Base-by-base conservation (phyloP, 2,888 invertebrate genomes). In the Bhutanitis thaidina region DNA sequence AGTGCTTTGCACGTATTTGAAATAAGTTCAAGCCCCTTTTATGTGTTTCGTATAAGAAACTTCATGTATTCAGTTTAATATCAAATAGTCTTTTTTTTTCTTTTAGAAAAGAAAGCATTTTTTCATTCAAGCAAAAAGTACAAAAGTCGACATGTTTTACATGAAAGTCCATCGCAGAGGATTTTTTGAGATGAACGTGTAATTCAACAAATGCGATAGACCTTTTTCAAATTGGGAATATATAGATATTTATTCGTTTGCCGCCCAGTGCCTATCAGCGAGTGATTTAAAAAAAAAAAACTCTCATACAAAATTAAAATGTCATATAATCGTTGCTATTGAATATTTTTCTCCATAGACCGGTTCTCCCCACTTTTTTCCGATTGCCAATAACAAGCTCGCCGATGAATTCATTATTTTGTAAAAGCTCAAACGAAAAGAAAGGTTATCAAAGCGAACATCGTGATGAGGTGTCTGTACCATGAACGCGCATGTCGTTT, bases 381-480 rank as follows among this genome's bases (percentile, higher is more conserved):
- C 47, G 15, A 46, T 51, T 47, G 52, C 14, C 43, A 38, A 15
- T 38, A 38, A 52, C 38, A 52, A 38, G 38, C 27, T 46, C 25
- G 39, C 38, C 32, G 38, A 52, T 43, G 52, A 52, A 43, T 52
- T 52, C 52, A 52, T 43, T 52, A 52, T 52, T 52, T 43, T 39
- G 32, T 39, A 27, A 30, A 43, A 35, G 38, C 47, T 16, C 43
- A 52, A 25, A 47, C 34, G 30, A 34, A 47, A 43, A 43, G 32
- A 43, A 32, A 37, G 47, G 43, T 29, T 47, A 43, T 52, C 47
- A 52, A 52, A 52, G 52, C 16, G 49, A 38, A 47, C 37, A 37
- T 35, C 34, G 34, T 47, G 52, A 52, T 47, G 47, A 47, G 47
- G 43, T 47, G 52, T 52, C 52, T 43, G 32, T 43, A 47, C 16